Conservation (phyloP, 1,140 invertebrate species). For the Phymastichus coffea region DNA sequence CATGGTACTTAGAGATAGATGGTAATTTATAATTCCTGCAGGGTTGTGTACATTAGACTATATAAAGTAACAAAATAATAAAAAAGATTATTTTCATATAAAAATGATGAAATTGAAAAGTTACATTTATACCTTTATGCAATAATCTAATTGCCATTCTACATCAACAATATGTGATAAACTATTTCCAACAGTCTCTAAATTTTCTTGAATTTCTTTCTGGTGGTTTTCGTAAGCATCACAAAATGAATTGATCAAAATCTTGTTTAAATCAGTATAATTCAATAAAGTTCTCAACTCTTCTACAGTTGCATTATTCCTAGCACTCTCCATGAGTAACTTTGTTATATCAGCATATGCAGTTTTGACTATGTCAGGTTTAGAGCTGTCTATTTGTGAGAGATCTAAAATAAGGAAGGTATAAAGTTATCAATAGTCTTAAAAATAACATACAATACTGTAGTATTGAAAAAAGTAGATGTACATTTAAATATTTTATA, state of each 20-base stretch:
- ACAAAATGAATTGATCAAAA: constrained; percentile 44
- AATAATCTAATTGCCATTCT: constrained; percentile 66
- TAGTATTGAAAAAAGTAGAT: not conserved
- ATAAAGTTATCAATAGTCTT: not conserved
- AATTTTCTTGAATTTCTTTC: constrained; percentile 42
- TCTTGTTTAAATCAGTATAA: constrained; percentile 36
- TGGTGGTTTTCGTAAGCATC: constrained; percentile 48
- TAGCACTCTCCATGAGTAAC: constrained; percentile 50
- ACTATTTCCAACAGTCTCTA: constrained; percentile 55
- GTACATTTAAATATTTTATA: constrained; percentile 4
- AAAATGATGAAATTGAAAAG: not conserved
- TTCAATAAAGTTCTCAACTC: constrained; percentile 43
- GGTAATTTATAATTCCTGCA: constrained; percentile 48
- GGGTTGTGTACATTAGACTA: constrained; percentile 52
- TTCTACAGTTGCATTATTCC: constrained; percentile 46
- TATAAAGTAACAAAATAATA: not conserved
- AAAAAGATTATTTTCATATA: constrained; percentile 2
- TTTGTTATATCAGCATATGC: constrained; percentile 49
- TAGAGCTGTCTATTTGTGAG: constrained; percentile 42
- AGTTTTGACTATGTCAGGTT: constrained; percentile 50
- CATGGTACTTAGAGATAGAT: constrained; percentile 52
- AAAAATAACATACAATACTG: not conserved
- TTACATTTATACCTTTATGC: constrained; percentile 50
- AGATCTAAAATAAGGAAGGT: constrained; percentile 32
- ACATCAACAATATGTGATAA: constrained; percentile 66